Evolutionary conservation across 2,888 invertebrate genomes (phyloP), one percentile per base, ranked within the genome.

Genomic region (Campoplex nolae): DNA sequence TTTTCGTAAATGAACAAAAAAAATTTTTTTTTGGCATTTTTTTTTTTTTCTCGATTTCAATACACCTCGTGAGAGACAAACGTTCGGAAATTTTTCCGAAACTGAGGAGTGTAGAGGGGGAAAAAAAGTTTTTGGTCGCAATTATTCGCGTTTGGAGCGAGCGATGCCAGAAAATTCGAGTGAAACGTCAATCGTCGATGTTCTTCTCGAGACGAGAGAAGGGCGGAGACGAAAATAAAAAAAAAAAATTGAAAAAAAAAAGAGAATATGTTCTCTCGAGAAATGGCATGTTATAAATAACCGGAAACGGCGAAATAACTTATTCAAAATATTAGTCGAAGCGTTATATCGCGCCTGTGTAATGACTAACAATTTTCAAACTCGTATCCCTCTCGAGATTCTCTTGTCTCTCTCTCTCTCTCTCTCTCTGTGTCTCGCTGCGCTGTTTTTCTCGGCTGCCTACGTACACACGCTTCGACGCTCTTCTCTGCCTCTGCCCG

Each of bases 301-400:
- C 83, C 70, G 83, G 83, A 83, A 83, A 77, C 77, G 70, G 23
- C 68, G 83, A 71, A 77, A 85, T 85, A 67, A 73, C 84, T 81
- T 48, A 42, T 38, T 67, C 73, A 32, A 65, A 74, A 73, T 73
- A 77, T 68, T 68, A 68, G 84, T 77, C 62, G 84, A 81, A 77
- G 84, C 45, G 80, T 81, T 81, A 42, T 65, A 78, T 73, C 78
- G 77, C 81, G 84, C 68, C 81, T 82, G 58, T 42, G 48, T 84
- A 81, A 78, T 82, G 81, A 84, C 84, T 18, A 78, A 78, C 84
- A 81, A 84, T 86, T 84, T 84, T 71, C 83, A 68, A 83, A 80
- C 76, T 83, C 81, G 42, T 42, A 11, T 56, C 68, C 28, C 78
- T 75, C 67, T 38, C n/a, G 23, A n/a, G 28, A 45, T 38, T 23